Conservation (phyloP, 92 coral and sea anemone genomes). For the Blastomussa wellsi region DNA sequence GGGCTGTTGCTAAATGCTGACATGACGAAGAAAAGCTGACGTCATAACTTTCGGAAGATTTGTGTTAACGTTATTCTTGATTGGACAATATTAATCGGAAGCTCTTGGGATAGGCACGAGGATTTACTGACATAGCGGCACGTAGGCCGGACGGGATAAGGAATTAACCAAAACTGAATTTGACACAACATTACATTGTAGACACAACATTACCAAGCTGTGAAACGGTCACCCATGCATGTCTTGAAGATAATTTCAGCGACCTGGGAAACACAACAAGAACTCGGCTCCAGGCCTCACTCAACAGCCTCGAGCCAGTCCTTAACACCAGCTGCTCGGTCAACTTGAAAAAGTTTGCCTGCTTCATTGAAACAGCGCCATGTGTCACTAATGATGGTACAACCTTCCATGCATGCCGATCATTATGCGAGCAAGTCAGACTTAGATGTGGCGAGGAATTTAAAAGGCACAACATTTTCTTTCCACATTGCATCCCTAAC, state of each 20-base stretch:
- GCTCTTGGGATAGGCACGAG: background rate
- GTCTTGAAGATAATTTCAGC: slow-evolving; percentile 27
- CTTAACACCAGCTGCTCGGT: slow-evolving; percentile 33
- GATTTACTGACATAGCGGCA: background rate
- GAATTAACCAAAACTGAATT: background rate
- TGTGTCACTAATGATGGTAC: slow-evolving; percentile 21
- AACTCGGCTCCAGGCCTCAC: slow-evolving; percentile 14
- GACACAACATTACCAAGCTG: slow-evolving; percentile 36
- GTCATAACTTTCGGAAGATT: background rate
- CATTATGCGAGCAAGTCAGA: slow-evolving; percentile 38
- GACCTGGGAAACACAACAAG: slow-evolving; percentile 31
- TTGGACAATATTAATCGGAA: background rate
- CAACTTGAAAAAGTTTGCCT: slow-evolving; percentile 34
- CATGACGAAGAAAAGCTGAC: background rate
- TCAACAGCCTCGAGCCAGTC: slow-evolving; percentile 20
- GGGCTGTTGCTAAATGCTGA: background rate
- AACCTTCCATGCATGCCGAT: slow-evolving; percentile 38
- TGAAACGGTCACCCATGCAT: slow-evolving; percentile 35
- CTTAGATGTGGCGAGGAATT: slow-evolving; percentile 26
- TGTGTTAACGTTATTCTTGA: background rate
- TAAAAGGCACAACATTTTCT: slow-evolving; percentile 18
- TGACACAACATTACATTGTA: background rate
- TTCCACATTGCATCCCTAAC: slow-evolving; percentile 32
- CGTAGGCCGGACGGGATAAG: background rate
- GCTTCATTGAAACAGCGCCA: slow-evolving; percentile 44